A percentile compares a stretch with the other conserved stretches of the same genome.
Evolutionary conservation across 2,888 invertebrate genomes (phyloP).

Genomic region (Drosophila meridiana): DNA sequence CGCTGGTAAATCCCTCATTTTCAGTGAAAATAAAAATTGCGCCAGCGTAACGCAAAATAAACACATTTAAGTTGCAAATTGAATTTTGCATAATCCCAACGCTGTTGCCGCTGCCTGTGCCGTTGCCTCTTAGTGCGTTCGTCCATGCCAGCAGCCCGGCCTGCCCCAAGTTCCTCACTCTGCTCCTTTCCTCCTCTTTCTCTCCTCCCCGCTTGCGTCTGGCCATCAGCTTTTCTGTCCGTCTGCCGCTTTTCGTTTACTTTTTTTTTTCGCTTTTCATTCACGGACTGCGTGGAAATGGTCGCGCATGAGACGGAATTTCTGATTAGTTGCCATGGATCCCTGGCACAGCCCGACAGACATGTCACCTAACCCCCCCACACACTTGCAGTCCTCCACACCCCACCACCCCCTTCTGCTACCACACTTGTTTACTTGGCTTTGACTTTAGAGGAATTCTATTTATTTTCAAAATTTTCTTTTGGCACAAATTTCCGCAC

Average conservation of each 20-base stretch:
- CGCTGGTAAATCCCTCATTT: slow-evolving; percentile 76
- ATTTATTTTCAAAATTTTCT: slow-evolving; percentile 75
- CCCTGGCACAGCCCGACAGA: slow-evolving; percentile 17
- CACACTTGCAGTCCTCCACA: neutral
- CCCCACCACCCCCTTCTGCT: neutral
- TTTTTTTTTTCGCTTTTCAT: slow-evolving; percentile 13
- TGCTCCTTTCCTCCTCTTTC: neutral
- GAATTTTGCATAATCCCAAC: slow-evolving; percentile 82
- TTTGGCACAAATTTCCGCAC: slow-evolving; percentile 66
- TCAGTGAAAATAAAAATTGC: slow-evolving; percentile 79
- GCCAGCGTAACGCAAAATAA: slow-evolving; percentile 83
- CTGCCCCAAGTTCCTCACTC: neutral
- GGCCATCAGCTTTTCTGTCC: slow-evolving; percentile 34
- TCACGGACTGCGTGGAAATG: slow-evolving; percentile 59
- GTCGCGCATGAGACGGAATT: slow-evolving; percentile 76
- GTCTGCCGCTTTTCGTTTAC: slow-evolving; percentile 23
- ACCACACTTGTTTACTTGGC: slow-evolving; percentile 66
- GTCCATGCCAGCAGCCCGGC: neutral
- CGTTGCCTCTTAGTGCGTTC: slow-evolving; percentile 42
- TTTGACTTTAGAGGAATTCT: slow-evolving; percentile 79
- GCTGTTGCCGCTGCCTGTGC: slow-evolving; percentile 15
- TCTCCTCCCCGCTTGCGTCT: neutral
- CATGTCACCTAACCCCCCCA: slow-evolving; percentile 9
- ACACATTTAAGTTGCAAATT: slow-evolving; percentile 84
- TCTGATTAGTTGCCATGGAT: slow-evolving; percentile 76